Conservation (phyloP, 2,113 vertebrate species). For the Tapirus terrestris region DNA sequence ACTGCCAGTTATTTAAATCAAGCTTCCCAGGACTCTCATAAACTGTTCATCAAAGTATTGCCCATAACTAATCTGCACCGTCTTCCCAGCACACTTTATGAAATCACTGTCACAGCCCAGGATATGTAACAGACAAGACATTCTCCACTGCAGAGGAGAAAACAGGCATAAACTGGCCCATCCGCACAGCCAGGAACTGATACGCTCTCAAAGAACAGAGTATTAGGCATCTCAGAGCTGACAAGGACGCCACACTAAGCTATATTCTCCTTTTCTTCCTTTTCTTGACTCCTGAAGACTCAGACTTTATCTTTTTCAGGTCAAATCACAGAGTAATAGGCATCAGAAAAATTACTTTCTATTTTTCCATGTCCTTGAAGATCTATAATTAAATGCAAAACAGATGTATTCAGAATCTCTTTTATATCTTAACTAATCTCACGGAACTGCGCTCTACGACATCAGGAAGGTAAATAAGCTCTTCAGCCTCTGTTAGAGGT, state of each 20-base stretch:
- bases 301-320: background rate
- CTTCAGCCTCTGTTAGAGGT: background rate
- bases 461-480: background rate
- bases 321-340: background rate
- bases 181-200: background rate
- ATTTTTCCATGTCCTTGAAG: background rate
- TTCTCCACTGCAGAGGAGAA: too few species aligned
- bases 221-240: accelerated
- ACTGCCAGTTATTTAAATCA: background rate
- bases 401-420: background rate
- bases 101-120: background rate
- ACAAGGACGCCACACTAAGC: too few species aligned
- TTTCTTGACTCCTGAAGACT: background rate
- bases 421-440: background rate
- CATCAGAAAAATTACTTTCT: background rate
- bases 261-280: background rate
- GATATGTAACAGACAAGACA: background rate
- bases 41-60: background rate
- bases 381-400: background rate
- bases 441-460: accelerated
- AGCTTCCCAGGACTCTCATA: accelerated
- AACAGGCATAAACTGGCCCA: background rate
- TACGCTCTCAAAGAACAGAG: background rate
- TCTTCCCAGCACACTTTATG: background rate
- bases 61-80: background rate